phyloP scores from a whole-genome alignment of 2,113 vertebrate species.

The Morone chrysops region DNA sequence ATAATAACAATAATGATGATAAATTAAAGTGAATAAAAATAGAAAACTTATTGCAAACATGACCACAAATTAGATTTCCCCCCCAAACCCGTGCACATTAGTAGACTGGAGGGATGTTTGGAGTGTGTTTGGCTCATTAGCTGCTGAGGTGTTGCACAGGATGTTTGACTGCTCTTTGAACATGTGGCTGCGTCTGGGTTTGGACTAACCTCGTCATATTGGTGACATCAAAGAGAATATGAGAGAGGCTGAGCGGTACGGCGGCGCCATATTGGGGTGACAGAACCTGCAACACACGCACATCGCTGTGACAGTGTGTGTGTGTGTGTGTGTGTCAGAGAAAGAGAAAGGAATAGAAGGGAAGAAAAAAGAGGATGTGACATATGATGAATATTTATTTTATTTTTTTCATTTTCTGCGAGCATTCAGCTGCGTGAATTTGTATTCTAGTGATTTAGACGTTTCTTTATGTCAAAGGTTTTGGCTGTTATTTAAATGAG shows the following conservation, averaged over 20 bases:
- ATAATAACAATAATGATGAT: too few species aligned
- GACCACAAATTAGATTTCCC: neutral
- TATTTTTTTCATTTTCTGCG: neutral
- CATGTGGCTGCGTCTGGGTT: slow-evolving; percentile 20
- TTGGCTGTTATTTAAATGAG: neutral
- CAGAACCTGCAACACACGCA: slow-evolving; percentile 19
- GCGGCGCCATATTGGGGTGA: slow-evolving; percentile 42
- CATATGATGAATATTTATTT: slow-evolving; percentile 29
- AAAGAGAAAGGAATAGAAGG: neutral
- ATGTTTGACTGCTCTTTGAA: slow-evolving; percentile 63
- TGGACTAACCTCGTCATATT: slow-evolving; percentile 50
- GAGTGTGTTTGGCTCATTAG: slow-evolving; percentile 65
- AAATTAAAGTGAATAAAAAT: neutral
- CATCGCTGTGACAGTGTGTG: slow-evolving; percentile 37
- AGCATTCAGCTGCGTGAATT: neutral
- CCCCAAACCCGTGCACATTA: neutral
- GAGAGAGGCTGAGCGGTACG: slow-evolving; percentile 37
- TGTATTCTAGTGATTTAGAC: neutral
- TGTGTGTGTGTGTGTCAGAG: neutral
- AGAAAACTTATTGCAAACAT: neutral
- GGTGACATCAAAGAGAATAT: slow-evolving; percentile 78
- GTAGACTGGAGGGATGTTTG: neutral
- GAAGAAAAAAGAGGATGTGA: slow-evolving; percentile 30
- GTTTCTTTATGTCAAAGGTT: slow-evolving; percentile 9
- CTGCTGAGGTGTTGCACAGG: slow-evolving; percentile 29